Conservation (phyloP, 2,888 invertebrate genomes). For the Cremastinae sp. region DNA sequence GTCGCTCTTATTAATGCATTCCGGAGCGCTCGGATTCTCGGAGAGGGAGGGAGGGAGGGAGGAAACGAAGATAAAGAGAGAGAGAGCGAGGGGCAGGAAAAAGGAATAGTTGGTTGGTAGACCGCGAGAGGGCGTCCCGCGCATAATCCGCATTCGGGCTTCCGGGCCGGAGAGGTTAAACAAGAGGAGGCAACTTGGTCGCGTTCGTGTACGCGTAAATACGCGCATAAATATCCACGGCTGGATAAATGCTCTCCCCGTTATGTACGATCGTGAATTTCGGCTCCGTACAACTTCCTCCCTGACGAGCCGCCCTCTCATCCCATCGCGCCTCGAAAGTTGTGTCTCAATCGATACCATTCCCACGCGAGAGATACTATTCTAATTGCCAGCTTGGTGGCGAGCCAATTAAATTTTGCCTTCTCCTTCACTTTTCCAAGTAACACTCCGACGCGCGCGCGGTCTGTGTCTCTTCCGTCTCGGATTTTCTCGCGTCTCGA, state of each 20-base stretch:
- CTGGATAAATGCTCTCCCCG: conserved; percentile 11
- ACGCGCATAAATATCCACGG: conserved; percentile 11
- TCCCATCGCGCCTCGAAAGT: conserved; percentile 46
- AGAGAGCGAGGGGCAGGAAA: conserved; percentile 20
- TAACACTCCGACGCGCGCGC: too few species aligned
- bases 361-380: conserved; percentile 57
- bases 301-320: conserved; percentile 27
- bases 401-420: conserved; percentile 59
- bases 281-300: conserved; percentile 32
- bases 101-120: conserved; percentile 25
- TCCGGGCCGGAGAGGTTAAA: conserved; percentile 51
- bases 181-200: conserved; percentile 40
- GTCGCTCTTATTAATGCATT: conserved; percentile 69
- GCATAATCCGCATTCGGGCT: conserved; percentile 57
- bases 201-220: conserved; percentile 15
- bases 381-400: conserved; percentile 56
- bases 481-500: neutral
- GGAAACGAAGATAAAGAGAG: conserved; percentile 41
- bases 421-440: neutral
- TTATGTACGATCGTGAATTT: conserved; percentile 4
- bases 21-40: conserved; percentile 52
- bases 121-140: conserved; percentile 57
- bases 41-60: conserved; percentile 19
- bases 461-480: too few species aligned
- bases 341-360: conserved; percentile 61